Base-by-base conservation (phyloP, 2,797 vertebrate species). In the Acanthiza pusilla region DNA sequence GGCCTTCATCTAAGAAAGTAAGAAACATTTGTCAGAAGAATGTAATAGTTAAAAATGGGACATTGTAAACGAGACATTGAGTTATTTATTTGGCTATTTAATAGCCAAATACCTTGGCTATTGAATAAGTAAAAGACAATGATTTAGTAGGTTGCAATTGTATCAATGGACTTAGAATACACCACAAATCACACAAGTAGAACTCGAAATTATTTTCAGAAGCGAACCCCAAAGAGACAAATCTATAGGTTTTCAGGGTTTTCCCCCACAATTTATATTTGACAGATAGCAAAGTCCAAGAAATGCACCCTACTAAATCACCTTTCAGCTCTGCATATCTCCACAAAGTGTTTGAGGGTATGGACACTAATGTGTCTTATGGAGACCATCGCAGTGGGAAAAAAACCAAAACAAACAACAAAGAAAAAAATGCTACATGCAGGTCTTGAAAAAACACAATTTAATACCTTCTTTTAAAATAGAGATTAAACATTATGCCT, bases 271-370 rank as follows among this genome's bases (percentile, higher is more conserved):
- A 61, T 60, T 71, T 77, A 17, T 62, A 42, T 76, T 55, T 80
- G 32, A 51, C 29, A 82, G 45, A 95, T 93, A 77, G 34, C 7
- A 88, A 80, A 93, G 74, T 43, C 15, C 32, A 84, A 60, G 29
- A 91, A 71, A 68, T 63, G 45, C 1, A 43, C 22, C 19, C 43
- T 54, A 63, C 6, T 38, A 88, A 71, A 78, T 67, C 3, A 74
- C n/a, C 42, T 81, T 80, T 43, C 54, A 54, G 15, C 30, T 78
- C n/a, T 25, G 68, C 6, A 1, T 23, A 80, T 9, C 54, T 72
- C 32, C 34, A 75, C 38, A 16, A 78, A 93, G 8, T 13, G 13
- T 17, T 4, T 65, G 42, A 85, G 32, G 8, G 15, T 50, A 88
- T 17, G 5, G 43, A 79, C 23, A 53, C 10, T 27, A 40, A 62